A percentile compares a stretch with the other conserved stretches of the same genome.
Evolutionary conservation across 2,113 vertebrate genomes (phyloP).

Genomic region (Spermophilus dauricus): DNA sequence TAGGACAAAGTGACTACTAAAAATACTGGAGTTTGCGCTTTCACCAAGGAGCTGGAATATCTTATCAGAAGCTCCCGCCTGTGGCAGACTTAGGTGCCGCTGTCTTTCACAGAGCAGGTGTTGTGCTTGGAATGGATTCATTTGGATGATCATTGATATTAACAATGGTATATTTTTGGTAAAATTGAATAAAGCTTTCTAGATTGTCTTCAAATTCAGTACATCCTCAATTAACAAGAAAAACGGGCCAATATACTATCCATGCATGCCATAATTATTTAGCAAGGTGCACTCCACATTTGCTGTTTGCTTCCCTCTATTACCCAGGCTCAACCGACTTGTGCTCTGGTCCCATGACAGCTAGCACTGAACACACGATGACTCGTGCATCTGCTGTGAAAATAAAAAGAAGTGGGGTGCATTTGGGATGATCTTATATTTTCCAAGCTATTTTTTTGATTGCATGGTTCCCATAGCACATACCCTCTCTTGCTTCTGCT

Average conservation of each 20-base stretch:
- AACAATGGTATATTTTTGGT: neutral
- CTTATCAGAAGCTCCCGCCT: neutral
- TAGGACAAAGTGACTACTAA: neutral
- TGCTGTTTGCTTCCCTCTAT: neutral
- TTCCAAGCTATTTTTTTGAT: slow-evolving; percentile 42
- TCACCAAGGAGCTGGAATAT: neutral
- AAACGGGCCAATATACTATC: neutral
- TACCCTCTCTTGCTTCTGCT: slow-evolving; percentile 41
- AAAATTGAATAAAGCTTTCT: neutral
- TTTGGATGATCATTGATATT: neutral
- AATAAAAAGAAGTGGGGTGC: slow-evolving; percentile 15
- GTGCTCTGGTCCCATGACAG: neutral
- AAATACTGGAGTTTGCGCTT: neutral
- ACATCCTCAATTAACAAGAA: neutral
- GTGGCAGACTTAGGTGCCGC: neutral
- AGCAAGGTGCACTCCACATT: neutral
- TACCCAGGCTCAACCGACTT: neutral
- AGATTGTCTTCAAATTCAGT: neutral
- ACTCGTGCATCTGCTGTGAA: slow-evolving; percentile 41
- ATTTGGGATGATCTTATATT: slow-evolving; percentile 10
- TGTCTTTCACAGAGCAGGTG: neutral
- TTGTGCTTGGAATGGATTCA: neutral
- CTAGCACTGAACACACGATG: neutral
- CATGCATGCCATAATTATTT: neutral
- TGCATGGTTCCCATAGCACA: neutral